Conservation (phyloP, 1,140 invertebrate genomes). For the Ridgeia piscesae region DNA sequence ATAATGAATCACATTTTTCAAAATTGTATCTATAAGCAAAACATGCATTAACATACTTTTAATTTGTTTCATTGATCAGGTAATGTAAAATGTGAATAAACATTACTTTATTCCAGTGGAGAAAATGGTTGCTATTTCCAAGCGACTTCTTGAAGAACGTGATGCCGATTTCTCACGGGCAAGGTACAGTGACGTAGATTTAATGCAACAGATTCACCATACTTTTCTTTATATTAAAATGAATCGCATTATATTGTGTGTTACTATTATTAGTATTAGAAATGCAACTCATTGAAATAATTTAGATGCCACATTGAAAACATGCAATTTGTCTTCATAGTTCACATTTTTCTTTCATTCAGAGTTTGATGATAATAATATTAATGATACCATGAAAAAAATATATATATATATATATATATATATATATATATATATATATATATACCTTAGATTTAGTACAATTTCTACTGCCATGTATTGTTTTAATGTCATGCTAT, state of each 20-base stretch:
- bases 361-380: no score
- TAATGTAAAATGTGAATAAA: background rate
- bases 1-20: background rate
- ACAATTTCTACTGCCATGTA: no score
- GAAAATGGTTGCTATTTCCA: constrained; percentile 64
- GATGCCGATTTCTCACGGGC: constrained; percentile 37
- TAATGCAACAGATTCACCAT: background rate
- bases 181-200: constrained; percentile 26
- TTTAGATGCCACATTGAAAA: background rate
- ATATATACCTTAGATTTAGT: no score
- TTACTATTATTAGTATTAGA: background rate
- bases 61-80: background rate
- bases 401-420: no score
- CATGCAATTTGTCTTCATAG: background rate
- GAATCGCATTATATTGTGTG: no score
- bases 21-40: background rate
- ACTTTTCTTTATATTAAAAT: background rate
- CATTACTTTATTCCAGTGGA: constrained; percentile 62
- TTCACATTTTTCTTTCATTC: no score
- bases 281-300: background rate
- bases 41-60: background rate
- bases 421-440: no score
- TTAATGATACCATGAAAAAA: no score
- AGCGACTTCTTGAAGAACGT: constrained; percentile 62
- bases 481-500: background rate